phyloP scores from a whole-genome alignment of 2,888 invertebrate genomes.

The Sclerodermus sp. region DNA sequence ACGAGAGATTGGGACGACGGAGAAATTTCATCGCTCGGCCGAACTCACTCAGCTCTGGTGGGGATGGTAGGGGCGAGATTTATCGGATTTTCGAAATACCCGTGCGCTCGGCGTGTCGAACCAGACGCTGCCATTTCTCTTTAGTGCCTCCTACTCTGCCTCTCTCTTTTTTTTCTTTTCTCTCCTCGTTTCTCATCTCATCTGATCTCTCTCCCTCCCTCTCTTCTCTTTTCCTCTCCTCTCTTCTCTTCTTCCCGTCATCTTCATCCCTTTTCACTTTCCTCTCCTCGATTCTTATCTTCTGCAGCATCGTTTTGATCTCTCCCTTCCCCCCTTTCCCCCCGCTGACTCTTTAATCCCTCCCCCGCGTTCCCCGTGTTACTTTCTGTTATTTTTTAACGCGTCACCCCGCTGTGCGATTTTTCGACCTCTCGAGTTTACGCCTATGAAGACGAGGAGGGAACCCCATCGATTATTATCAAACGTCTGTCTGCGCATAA shows the following conservation, averaged over 20 bases:
- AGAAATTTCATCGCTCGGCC: conserved; percentile 33
- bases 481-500: too few relatives aligned
- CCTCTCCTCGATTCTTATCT: conserved; percentile 4
- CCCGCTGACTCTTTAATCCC: too few relatives aligned
- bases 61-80: conserved; percentile 23
- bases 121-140: conserved; percentile 32
- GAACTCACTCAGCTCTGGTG: not conserved
- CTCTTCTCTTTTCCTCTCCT: conserved; percentile 1
- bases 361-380: conserved; percentile 1
- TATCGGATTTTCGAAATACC: conserved; percentile 38
- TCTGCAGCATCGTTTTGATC: too few relatives aligned
- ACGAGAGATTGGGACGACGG: conserved; percentile 36
- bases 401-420: not conserved
- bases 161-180: not conserved
- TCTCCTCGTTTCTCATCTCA: not conserved
- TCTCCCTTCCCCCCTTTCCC: conserved; percentile 1
- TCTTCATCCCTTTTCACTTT: conserved; percentile 4
- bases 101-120: conserved; percentile 34
- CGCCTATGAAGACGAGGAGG: too few relatives aligned
- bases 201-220: conserved; percentile 2
- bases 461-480: too few relatives aligned
- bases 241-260: conserved; percentile 1
- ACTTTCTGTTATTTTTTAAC: too few relatives aligned
- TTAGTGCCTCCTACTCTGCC: not conserved
- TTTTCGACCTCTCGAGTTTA: too few relatives aligned